phyloP scores from a whole-genome alignment of 2,113 vertebrate genomes.

The Chitala chitala region DNA sequence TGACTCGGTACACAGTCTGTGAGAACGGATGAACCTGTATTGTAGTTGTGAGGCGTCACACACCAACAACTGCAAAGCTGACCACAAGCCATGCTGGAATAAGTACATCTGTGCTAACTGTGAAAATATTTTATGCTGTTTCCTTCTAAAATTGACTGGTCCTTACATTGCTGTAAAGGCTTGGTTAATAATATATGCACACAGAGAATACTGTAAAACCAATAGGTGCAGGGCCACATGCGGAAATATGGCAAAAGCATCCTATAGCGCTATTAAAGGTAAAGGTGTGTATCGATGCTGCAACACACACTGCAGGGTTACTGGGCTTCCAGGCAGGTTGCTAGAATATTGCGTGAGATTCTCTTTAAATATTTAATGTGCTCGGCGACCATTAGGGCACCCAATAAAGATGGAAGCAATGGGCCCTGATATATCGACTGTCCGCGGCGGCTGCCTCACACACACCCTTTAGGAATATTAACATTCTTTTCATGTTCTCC shows the following conservation, averaged over 20 bases:
- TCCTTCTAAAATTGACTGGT: too few relatives aligned
- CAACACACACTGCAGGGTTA: background rate
- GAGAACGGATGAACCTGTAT: too few relatives aligned
- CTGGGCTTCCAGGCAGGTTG: constrained; percentile 16
- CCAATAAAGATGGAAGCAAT: constrained; percentile 51
- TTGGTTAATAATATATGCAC: background rate
- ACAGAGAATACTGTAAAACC: background rate
- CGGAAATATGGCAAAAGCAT: background rate
- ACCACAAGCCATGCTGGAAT: too few relatives aligned
- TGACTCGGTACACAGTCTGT: too few relatives aligned
- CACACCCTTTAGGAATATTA: constrained; percentile 26
- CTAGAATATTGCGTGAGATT: constrained; percentile 25
- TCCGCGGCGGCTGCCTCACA: background rate
- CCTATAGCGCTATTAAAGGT: background rate
- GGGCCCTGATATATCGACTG: constrained; percentile 54
- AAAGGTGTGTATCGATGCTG: background rate
- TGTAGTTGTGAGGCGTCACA: too few relatives aligned
- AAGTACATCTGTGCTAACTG: too few relatives aligned
- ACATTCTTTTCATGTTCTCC: constrained; percentile 31
- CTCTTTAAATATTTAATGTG: constrained; percentile 65
- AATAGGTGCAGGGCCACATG: background rate
- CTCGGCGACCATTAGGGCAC: constrained; percentile 40
- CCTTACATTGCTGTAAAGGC: too few relatives aligned
- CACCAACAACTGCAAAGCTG: too few relatives aligned
- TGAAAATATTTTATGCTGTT: too few relatives aligned